Evolutionary conservation across 2,888 invertebrate species (phyloP).

Genomic region (Metallyticus violacea): DNA sequence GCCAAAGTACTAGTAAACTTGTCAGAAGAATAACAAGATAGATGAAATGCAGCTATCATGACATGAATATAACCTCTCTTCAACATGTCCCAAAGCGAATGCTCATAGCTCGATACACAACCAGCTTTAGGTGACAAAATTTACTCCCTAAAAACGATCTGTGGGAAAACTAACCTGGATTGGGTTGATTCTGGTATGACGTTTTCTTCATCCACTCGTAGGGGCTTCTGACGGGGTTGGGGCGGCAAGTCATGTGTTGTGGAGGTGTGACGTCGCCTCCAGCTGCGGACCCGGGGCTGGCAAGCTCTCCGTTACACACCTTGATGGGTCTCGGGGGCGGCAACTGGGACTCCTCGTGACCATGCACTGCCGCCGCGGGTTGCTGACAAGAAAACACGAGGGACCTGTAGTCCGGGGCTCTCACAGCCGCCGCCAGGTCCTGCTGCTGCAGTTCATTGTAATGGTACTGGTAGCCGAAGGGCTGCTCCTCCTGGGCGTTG

Average conservation of each 20-base stretch:
- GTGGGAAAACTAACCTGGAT: slow-evolving; percentile 65
- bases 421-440: slow-evolving; percentile 31
- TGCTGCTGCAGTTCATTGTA: slow-evolving; percentile 31
- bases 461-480: slow-evolving; percentile 23
- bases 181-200: slow-evolving; percentile 78
- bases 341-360: slow-evolving; percentile 39
- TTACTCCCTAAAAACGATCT: no score
- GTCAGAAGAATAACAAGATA: no score
- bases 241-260: slow-evolving; percentile 48
- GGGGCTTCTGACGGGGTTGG: slow-evolving; percentile 73
- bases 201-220: slow-evolving; percentile 93
- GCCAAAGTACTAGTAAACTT: no score
- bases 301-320: slow-evolving; percentile 58
- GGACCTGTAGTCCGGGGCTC: slow-evolving; percentile 17
- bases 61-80: no score
- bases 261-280: slow-evolving; percentile 44
- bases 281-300: slow-evolving; percentile 53
- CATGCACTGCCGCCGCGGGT: slow-evolving; percentile 45
- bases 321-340: slow-evolving; percentile 58
- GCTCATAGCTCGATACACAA: no score
- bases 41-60: no score
- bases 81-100: no score
- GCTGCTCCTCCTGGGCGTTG: slow-evolving; percentile 30
- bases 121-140: no score
- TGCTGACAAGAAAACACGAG: slow-evolving; percentile 49